phyloP scores from a whole-genome alignment of 2,113 vertebrate genomes.

The Henicopernis longicauda region DNA sequence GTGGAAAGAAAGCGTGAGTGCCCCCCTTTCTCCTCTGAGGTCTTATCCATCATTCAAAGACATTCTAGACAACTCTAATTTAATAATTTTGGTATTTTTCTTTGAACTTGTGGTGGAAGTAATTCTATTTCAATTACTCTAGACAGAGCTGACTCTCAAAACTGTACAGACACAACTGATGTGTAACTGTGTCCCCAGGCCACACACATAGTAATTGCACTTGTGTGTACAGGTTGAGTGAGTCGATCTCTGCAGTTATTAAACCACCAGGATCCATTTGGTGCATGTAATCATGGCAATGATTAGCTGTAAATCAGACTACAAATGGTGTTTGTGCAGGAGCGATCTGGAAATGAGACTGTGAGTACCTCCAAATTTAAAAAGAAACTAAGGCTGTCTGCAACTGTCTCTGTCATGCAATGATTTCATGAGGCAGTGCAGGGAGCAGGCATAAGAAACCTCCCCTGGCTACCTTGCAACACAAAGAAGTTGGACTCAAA shows the following conservation, averaged over 20 bases:
- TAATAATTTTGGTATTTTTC: background rate
- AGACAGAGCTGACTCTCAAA: background rate
- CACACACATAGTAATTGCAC: background rate
- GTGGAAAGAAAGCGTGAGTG: background rate
- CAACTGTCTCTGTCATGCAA: rapidly evolving
- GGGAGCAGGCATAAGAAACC: background rate
- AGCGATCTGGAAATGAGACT: background rate
- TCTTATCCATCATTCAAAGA: background rate
- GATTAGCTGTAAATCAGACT: background rate
- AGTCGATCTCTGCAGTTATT: background rate
- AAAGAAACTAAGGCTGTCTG: background rate
- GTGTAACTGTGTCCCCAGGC: background rate
- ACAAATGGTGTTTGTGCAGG: rapidly evolving
- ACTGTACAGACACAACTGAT: background rate
- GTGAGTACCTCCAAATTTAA: background rate
- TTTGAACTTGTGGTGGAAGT: background rate
- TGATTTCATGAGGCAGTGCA: background rate
- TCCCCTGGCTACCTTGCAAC: background rate
- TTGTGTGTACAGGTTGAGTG: background rate
- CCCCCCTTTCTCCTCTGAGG: background rate
- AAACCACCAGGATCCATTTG: background rate
- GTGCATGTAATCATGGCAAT: background rate
- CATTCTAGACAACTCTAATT: background rate
- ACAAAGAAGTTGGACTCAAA: background rate
- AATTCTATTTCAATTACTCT: background rate